phyloP scores from a whole-genome alignment of 2,888 invertebrate genomes.

The Dolichopus griseipennis region DNA sequence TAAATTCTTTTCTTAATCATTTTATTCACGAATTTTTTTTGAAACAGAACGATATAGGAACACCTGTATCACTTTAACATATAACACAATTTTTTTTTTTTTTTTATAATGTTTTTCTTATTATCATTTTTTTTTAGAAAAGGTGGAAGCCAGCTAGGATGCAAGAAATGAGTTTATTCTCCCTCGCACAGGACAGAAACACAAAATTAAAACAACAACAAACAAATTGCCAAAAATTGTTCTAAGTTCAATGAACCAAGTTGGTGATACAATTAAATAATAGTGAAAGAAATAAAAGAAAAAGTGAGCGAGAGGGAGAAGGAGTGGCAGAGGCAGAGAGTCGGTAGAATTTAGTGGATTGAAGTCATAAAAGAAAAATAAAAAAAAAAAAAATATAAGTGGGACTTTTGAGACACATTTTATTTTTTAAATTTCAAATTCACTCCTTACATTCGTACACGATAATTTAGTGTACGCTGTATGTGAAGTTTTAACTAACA shows the following conservation, averaged over 20 bases:
- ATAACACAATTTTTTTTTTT: background rate
- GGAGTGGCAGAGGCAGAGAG: too few relatives aligned
- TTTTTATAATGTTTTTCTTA: too few relatives aligned
- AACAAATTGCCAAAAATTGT: background rate
- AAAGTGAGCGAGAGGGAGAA: too few relatives aligned
- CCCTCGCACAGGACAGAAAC: too few relatives aligned
- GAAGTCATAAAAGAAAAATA: too few relatives aligned
- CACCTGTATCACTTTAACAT: background rate
- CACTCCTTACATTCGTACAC: too few relatives aligned
- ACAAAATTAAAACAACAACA: too few relatives aligned
- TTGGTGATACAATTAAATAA: background rate
- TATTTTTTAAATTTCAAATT: background rate
- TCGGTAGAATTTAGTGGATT: too few relatives aligned
- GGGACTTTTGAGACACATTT: background rate
- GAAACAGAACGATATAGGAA: background rate
- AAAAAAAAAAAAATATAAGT: too few relatives aligned
- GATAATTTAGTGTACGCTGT: background rate
- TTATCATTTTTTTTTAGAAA: too few relatives aligned
- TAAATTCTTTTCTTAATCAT: background rate
- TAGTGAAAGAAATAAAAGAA: background rate
- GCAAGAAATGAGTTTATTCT: too few relatives aligned
- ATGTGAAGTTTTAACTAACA: background rate
- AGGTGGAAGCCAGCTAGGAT: too few relatives aligned
- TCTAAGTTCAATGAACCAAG: conserved; percentile 1
- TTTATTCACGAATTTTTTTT: background rate